Conservation (phyloP, 1,140 invertebrate genomes). For the Pseudomyrmex dendroicus region DNA sequence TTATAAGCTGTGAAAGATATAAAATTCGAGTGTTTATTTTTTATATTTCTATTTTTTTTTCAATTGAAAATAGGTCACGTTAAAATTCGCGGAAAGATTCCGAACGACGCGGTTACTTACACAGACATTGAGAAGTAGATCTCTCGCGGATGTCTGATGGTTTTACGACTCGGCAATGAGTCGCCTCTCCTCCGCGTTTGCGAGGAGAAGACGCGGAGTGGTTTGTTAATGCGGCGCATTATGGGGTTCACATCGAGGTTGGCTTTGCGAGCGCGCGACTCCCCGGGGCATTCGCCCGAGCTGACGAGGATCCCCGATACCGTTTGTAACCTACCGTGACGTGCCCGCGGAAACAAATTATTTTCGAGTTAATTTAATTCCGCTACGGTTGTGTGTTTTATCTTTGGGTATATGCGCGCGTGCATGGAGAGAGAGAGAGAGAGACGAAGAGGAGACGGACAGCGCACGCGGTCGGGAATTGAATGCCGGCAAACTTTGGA, state of each 20-base stretch:
- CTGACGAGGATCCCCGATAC: constrained; percentile 53
- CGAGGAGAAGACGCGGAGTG: constrained; percentile 52
- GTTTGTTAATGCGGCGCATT: constrained; percentile 58
- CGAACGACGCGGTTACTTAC: not conserved
- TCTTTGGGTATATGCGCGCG: not conserved
- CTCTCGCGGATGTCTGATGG: constrained; percentile 44
- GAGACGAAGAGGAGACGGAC: not conserved
- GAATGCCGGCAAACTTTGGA: constrained; percentile 30
- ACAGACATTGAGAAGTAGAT: constrained; percentile 20
- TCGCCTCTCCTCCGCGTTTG: not conserved
- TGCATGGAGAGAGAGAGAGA: too few relatives aligned
- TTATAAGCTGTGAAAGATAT: too few relatives aligned
- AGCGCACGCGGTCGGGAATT: constrained; percentile 31
- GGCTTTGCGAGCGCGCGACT: constrained; percentile 35
- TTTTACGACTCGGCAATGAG: constrained; percentile 39
- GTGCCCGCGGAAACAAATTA: constrained; percentile 56
- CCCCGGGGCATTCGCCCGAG: constrained; percentile 50
- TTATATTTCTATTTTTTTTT: not conserved
- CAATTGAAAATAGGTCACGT: not conserved
- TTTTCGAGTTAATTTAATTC: constrained; percentile 62
- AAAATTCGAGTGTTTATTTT: not conserved
- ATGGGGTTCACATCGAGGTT: constrained; percentile 54
- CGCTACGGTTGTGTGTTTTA: constrained; percentile 35
- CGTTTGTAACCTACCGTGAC: constrained; percentile 59
- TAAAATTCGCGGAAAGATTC: not conserved